Conservation (phyloP, 2,113 vertebrate genomes). For the Colossoma macropomum region DNA sequence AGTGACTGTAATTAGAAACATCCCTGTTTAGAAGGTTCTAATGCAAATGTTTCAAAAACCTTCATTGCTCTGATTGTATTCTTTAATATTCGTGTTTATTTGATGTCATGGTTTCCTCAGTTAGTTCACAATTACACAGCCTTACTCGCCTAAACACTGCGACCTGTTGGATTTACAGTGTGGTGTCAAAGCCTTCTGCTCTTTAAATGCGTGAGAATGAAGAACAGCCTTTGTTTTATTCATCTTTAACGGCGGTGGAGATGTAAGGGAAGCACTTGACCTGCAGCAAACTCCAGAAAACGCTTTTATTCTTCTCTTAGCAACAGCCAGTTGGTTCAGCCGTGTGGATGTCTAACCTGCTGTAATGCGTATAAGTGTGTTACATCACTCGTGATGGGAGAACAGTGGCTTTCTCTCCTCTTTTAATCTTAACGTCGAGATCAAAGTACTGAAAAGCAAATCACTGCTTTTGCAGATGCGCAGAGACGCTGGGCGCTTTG, state of each 20-base stretch:
- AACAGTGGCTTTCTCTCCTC: slow-evolving; percentile 50
- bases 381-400: slow-evolving; percentile 54
- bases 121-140: no score
- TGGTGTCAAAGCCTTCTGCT: background rate
- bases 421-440: slow-evolving; percentile 65
- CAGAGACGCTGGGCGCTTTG: slow-evolving; percentile 16
- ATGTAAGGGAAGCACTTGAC: background rate
- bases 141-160: no score
- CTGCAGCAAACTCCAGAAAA: background rate
- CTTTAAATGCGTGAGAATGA: background rate
- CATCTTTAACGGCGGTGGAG: background rate
- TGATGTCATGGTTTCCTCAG: no score
- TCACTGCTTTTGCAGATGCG: slow-evolving; percentile 31
- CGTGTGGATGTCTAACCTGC: slow-evolving; percentile 58
- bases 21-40: no score
- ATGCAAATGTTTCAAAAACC: no score
- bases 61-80: no score
- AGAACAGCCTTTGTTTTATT: background rate
- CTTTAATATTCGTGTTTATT: no score
- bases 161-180: background rate
- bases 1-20: no score
- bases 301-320: background rate
- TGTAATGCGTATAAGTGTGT: slow-evolving; percentile 64
- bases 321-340: slow-evolving; percentile 31
- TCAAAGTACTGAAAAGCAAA: slow-evolving; percentile 63